phyloP scores from a whole-genome alignment of 1,140 invertebrate species.

The Temnothorax nylanderi region DNA sequence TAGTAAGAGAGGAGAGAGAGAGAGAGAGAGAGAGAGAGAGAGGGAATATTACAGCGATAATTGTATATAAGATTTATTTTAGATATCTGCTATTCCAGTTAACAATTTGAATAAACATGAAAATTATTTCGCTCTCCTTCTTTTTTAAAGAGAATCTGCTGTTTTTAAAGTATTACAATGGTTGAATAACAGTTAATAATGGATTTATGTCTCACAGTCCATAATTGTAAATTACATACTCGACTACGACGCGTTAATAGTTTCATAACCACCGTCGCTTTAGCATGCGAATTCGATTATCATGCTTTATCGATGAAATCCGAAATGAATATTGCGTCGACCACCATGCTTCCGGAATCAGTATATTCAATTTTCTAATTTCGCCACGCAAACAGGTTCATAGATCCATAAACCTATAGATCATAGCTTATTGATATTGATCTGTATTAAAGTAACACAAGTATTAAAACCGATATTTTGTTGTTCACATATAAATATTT shows the following conservation, averaged over 20 bases:
- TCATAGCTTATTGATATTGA: not conserved
- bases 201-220: conserved; percentile 26
- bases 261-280: conserved; percentile 56
- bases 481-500: not conserved
- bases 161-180: not conserved
- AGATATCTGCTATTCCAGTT: not conserved
- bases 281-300: conserved; percentile 60
- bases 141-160: not conserved
- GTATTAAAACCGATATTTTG: not conserved
- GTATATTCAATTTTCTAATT: conserved; percentile 61
- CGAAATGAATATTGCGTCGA: conserved; percentile 55
- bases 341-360: conserved; percentile 39
- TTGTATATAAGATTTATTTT: not conserved
- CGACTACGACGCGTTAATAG: conserved; percentile 43
- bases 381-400: conserved; percentile 11
- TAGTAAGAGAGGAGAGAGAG: not conserved
- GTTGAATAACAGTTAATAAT: conserved; percentile 34
- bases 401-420: conserved; percentile 2
- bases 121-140: not conserved
- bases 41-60: not conserved
- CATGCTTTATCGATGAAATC: conserved; percentile 58
- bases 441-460: not conserved
- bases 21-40: not conserved
- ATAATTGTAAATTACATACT: conserved; percentile 56
- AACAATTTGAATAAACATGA: conserved; percentile 1